These are phyloP conservation scores for Lasius fuliginosus DNA, from an alignment of 2,888 invertebrate species.

Conservation along the genomic window DNA sequence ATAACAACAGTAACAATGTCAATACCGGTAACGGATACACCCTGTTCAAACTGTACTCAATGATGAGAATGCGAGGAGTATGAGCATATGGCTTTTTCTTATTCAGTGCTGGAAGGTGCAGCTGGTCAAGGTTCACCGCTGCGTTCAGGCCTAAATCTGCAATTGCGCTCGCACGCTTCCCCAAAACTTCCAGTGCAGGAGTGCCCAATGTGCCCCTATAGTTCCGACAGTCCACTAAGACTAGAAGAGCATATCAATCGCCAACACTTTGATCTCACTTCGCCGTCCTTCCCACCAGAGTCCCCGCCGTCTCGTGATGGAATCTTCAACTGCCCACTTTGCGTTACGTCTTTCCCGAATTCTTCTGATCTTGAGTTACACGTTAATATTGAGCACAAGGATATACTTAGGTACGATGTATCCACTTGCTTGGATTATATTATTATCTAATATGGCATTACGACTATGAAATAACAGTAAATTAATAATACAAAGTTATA, in stretches of 20 bases:
- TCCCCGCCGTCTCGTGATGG: conserved; percentile 82
- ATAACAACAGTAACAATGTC: conserved; percentile 84
- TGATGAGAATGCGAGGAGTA: background rate
- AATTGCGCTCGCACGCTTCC: conserved; percentile 84
- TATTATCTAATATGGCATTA: background rate
- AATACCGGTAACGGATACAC: conserved; percentile 76
- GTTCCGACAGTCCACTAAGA: conserved; percentile 91
- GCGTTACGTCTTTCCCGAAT: conserved; percentile 91
- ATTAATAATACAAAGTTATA: background rate
- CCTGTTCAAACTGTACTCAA: background rate
- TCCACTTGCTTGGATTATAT: background rate
- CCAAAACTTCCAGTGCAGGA: conserved; percentile 86
- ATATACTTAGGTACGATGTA: conserved; percentile 91
- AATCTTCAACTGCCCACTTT: conserved; percentile 92
- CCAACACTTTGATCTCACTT: conserved; percentile 93
- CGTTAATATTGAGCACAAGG: conserved; percentile 94
- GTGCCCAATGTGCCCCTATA: conserved; percentile 93
- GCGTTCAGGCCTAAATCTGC: conserved; percentile 87
- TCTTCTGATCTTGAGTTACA: conserved; percentile 94
- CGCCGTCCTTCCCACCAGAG: conserved; percentile 89
- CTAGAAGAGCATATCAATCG: conserved; percentile 95
- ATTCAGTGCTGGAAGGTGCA: conserved; percentile 81
- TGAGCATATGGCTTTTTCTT: background rate
- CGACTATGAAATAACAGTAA: background rate
- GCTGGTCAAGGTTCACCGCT: conserved; percentile 92